Conservation (phyloP, 2,797 vertebrate species). For the Podarcis lilfordi region DNA sequence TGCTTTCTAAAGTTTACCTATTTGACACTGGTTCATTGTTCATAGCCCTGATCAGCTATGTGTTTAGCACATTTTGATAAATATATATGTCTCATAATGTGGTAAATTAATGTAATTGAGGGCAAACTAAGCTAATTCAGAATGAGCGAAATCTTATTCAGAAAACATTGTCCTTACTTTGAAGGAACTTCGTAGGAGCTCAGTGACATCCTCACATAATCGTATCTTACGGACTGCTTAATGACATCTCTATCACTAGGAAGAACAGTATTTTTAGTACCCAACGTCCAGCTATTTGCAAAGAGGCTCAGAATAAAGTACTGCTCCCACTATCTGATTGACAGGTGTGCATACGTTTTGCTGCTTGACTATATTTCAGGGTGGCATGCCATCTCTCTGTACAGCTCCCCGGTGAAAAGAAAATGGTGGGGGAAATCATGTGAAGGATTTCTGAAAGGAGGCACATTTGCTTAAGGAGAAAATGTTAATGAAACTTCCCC, state of each 20-base stretch:
- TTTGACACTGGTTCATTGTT: neutral
- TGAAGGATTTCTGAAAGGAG: neutral
- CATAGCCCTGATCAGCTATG: too few relatives aligned
- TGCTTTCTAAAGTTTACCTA: neutral
- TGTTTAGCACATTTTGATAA: too few relatives aligned
- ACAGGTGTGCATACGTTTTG: neutral
- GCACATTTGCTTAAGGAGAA: neutral
- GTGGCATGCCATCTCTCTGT: neutral
- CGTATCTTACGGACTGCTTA: neutral
- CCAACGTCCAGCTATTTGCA: neutral
- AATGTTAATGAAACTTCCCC: neutral
- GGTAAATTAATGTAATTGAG: neutral
- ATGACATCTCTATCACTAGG: neutral
- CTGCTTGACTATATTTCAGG: neutral
- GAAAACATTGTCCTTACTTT: neutral
- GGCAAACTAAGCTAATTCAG: neutral
- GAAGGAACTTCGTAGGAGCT: neutral
- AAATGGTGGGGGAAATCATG: neutral
- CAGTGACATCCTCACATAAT: neutral
- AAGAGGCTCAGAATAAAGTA: neutral
- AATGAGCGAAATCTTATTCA: neutral
- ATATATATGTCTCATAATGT: neutral
- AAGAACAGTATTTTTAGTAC: neutral
- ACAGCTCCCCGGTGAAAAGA: neutral
- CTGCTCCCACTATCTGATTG: neutral